Conservation (phyloP, 2,113 vertebrate genomes). For the Thinocorus orbignyianus region DNA sequence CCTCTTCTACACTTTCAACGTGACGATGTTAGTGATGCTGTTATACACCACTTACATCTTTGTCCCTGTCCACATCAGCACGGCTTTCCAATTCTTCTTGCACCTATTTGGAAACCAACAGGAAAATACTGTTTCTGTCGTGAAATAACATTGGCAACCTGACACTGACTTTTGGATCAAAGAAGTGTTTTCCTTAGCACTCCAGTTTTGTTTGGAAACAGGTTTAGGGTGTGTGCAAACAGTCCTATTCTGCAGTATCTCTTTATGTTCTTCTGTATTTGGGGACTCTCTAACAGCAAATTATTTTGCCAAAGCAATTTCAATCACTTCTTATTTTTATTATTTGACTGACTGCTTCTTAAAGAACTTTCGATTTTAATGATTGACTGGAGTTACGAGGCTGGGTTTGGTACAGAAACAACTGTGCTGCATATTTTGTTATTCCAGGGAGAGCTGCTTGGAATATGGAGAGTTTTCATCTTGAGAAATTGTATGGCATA, state of each 20-base stretch:
- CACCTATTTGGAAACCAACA: conserved; percentile 78
- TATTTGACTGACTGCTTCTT: neutral
- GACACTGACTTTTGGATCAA: neutral
- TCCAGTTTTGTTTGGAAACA: neutral
- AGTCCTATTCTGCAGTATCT: neutral
- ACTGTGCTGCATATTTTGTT: neutral
- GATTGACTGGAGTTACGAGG: neutral
- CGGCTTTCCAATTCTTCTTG: conserved; percentile 84
- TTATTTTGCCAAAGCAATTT: neutral
- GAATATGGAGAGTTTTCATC: neutral
- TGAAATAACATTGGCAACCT: conserved; percentile 69
- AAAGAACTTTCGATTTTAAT: neutral
- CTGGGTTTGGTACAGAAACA: neutral
- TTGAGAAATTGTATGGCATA: neutral
- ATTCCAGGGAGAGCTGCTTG: neutral
- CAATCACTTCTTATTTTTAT: neutral
- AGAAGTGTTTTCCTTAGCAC: neutral
- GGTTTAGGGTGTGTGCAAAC: neutral
- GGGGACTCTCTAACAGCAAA: neutral
- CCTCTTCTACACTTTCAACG: conserved; percentile 87
- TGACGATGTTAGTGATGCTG: conserved; percentile 77
- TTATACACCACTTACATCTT: conserved; percentile 88
- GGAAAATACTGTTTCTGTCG: conserved; percentile 74
- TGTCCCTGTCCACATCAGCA: conserved; percentile 79
- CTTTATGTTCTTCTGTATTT: neutral